Base-by-base conservation (phyloP, 2,113 vertebrate genomes). In the Morone saxatilis region DNA sequence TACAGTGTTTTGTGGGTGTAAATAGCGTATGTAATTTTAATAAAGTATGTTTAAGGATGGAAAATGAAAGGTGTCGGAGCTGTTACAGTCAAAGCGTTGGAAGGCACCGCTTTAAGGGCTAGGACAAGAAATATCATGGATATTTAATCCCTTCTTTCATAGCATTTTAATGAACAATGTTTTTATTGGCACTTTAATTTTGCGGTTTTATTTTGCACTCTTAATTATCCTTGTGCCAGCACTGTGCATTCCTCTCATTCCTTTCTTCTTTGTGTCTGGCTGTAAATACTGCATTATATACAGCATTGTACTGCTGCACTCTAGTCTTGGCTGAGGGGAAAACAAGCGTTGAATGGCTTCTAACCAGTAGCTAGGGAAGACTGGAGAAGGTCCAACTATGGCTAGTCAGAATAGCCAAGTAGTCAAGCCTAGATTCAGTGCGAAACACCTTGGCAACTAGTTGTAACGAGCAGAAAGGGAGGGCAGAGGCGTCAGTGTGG, bases 401-500 rank as follows among this genome's bases (percentile, higher is more conserved):
- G 31, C 66, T 65, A 11, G 63, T 67, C 57, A 41, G 80, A 84
- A 53, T 19, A 80, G 76, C 54, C 19, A 63, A 17, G 51, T 19
- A 53, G 67, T 56, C 43, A 41, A 69, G 76, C 20, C 43, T 66
- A 36, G 59, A 69, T 86, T 83, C 71, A 79, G 79, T 82, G 53
- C 36, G 22, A 78, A 74, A 43, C 74, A 36, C 72, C 83, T 63
- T 71, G 78, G 76, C 67, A 87, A 45, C 62, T 59, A 19, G 84
- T 47, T 50, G 45, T 71, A 43, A 38, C 19, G 59, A 54, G 47
- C 76, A 75, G 51, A 76, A 36, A 72, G 78, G 56, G 47, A 63
- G 78, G 60, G 68, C 61, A 67, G 47, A 88, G 90, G 93, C 81
- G 84, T 94, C 84, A 83, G 85, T 78, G 80, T 83, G 90, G 85